These are phyloP conservation scores for Mormyrops boulengeri DNA, from an alignment of 2,797 vertebrate species.

Conservation along the genomic window DNA sequence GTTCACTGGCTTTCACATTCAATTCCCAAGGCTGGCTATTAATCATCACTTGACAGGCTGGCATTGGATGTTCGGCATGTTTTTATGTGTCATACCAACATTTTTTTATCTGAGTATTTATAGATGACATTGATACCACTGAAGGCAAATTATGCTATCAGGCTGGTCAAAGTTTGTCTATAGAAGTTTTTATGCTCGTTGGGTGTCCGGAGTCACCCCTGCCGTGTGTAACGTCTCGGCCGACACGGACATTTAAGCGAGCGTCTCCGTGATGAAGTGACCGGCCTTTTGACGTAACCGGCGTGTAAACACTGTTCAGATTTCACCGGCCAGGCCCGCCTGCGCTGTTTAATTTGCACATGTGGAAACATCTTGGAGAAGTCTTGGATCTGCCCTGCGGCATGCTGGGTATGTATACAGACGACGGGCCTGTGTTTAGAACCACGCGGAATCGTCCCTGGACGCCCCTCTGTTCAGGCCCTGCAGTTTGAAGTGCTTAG, in stretches of 20 bases:
- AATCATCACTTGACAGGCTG: not conserved
- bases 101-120: not conserved
- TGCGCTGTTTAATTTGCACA: conserved; percentile 22
- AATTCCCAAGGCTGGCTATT: not conserved
- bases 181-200: not conserved
- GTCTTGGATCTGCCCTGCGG: conserved; percentile 28
- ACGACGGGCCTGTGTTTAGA: conserved; percentile 31
- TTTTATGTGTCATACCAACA: not conserved
- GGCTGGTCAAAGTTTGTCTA: not conserved
- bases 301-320: conserved; percentile 23
- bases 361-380: conserved; percentile 24
- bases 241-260: not conserved
- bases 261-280: not conserved
- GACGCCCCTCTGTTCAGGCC: conserved; percentile 38
- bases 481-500: conserved; percentile 36
- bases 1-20: not conserved
- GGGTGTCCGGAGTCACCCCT: not conserved
- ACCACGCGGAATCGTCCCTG: conserved; percentile 16
- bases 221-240: not conserved
- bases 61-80: not conserved
- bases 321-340: conserved; percentile 11
- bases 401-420: conserved; percentile 38
- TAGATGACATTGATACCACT: not conserved
- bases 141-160: not conserved
- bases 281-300: not conserved